Evolutionary conservation across 1,140 invertebrate species (phyloP), one percentile per base, ranked within the genome.

Genomic region (Temnothorax longispinosus): DNA sequence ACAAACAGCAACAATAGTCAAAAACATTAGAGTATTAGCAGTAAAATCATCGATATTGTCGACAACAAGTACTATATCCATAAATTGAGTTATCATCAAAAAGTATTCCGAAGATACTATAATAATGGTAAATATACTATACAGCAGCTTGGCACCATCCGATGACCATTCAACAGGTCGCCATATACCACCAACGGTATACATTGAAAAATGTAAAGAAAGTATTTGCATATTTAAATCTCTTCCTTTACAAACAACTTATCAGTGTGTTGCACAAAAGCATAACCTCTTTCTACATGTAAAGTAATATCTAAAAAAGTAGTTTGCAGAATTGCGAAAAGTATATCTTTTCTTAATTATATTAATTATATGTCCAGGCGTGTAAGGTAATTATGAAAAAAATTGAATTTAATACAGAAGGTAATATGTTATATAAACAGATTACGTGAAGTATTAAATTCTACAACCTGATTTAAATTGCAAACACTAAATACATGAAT

Each of bases 31-130:
- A 8, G 50, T 18, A 67, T 86, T 78, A 7, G 47, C 15, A 0
- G 11, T n/a, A 13, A 86, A 86, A 41, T 86, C 84, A 44, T 86
- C 38, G 1, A 86, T 10, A 35, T 78, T 78, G 2, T 86, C 50
- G 10, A 86, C 11, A 27, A 86, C 21, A 21, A 21, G 21, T 21
- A 21, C 21, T 21, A 21, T 21, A 21, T 21, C 21, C 21, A 21
- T 21, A 3, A 64, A 67, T 67, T 86, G 84, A 7, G 56, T 78
- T 32, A 86, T 3, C 58, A 27, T 15, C 0, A 78, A 21, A 54
- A 78, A 86, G 10, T 86, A 78, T 15, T 67, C 4, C 47, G 27
- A n/a, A 2, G 41, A 0, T 56, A 78, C 0, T 44, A 65, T 4
- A 32, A 38, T 21, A 35, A 21, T 8, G 1, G 74, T 67, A 27